A percentile compares a stretch with the other conserved stretches of the same genome.
These are phyloP conservation scores for Caenorhabditis remanei DNA, from an alignment of 1,140 invertebrate species.

Conservation along the genomic window DNA sequence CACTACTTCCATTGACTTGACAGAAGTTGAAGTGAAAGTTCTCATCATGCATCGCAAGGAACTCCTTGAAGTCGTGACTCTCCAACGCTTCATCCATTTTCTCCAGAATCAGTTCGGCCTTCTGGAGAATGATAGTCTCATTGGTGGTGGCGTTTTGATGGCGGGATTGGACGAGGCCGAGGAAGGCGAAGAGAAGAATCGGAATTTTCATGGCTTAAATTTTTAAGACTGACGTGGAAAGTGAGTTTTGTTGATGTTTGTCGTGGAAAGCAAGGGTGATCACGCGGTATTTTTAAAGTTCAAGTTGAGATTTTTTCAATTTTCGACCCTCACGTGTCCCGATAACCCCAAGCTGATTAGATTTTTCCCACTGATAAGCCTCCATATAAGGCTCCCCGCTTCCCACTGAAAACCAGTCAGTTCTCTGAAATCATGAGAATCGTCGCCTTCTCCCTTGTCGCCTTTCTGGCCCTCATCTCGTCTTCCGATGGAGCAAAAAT, in stretches of 20 bases:
- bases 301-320: too few relatives aligned
- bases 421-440: too few relatives aligned
- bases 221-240: neutral
- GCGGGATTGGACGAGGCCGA: neutral
- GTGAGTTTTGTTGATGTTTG: too few relatives aligned
- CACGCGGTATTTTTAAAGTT: too few relatives aligned
- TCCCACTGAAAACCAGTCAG: too few relatives aligned
- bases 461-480: too few relatives aligned
- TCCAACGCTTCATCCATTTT: neutral
- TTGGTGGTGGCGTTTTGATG: neutral
- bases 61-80: neutral
- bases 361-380: too few relatives aligned
- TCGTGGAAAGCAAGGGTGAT: too few relatives aligned
- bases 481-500: neutral
- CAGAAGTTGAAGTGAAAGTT: constrained; percentile 1
- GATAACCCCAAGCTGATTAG: too few relatives aligned
- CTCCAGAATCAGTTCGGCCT: neutral
- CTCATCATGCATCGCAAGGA: neutral
- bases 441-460: too few relatives aligned
- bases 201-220: neutral
- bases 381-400: too few relatives aligned
- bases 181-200: neutral
- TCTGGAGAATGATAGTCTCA: neutral
- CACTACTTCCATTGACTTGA: neutral
- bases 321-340: too few relatives aligned